A percentile compares a stretch with the other conserved stretches of the same genome.
Conservation (phyloP, 2,113 vertebrate genomes). For the Prolemur simus region DNA sequence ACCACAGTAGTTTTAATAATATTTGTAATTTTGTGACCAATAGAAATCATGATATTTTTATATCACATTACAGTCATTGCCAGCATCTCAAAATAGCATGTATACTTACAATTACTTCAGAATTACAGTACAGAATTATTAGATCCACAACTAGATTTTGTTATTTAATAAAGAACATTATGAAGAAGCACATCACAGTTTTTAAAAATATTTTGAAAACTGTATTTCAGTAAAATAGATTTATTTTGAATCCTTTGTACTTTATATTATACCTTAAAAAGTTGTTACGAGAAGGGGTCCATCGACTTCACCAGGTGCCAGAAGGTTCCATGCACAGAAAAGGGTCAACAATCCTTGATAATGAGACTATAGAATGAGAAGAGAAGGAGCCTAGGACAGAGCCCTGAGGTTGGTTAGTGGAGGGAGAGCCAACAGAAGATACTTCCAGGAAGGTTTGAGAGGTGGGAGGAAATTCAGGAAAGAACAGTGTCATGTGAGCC, state of each 20-base stretch:
- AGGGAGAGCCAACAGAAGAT: not conserved
- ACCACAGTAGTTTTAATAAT: not conserved
- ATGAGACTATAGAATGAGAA: not conserved
- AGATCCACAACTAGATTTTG: not conserved
- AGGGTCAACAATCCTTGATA: not conserved
- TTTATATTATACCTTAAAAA: not conserved
- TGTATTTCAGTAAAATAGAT: not conserved
- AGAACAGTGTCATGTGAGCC: not conserved
- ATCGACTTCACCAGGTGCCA: not conserved
- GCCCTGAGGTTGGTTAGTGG: not conserved
- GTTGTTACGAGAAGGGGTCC: not conserved
- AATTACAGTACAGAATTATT: constrained; percentile 13
- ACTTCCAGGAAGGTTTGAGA: not conserved
- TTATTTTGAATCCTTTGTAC: not conserved
- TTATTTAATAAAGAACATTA: not conserved
- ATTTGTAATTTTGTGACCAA: constrained; percentile 12
- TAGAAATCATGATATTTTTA: constrained; percentile 35
- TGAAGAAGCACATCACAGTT: not conserved
- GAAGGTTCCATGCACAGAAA: not conserved
- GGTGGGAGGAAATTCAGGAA: not conserved
- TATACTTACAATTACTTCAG: not conserved
- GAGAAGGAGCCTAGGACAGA: not conserved
- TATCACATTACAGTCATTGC: not conserved
- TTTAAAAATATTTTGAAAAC: constrained; percentile 3
- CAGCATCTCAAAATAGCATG: not conserved